A percentile compares a stretch with the other conserved stretches of the same genome.
These are phyloP conservation scores for Plectrocnemia conspersa DNA, from an alignment of 1,140 invertebrate species.

Conservation along the genomic window DNA sequence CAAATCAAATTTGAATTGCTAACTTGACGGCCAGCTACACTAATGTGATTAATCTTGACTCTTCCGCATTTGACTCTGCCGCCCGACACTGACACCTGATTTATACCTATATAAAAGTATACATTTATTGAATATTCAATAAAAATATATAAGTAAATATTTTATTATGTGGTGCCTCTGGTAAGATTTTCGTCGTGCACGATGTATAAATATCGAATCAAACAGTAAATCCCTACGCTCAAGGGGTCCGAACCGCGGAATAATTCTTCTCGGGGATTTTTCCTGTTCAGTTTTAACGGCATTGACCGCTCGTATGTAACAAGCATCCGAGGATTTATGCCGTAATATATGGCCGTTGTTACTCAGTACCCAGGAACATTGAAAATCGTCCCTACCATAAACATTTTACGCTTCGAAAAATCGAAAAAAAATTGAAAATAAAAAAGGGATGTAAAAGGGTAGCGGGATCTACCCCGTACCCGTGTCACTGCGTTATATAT, in stretches of 20 bases:
- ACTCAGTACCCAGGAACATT: conserved; percentile 33
- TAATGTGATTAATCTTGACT: too few relatives aligned
- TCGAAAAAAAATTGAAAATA: conserved; percentile 35
- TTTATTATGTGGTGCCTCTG: too few relatives aligned
- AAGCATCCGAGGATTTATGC: conserved; percentile 35
- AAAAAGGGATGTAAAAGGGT: conserved; percentile 29
- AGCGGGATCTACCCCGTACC: conserved; percentile 17
- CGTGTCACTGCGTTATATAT: conserved; percentile 22
- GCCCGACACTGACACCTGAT: too few relatives aligned
- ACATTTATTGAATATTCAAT: too few relatives aligned
- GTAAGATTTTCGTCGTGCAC: conserved; percentile 16
- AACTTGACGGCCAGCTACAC: too few relatives aligned
- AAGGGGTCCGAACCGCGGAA: too few relatives aligned
- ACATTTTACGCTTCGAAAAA: conserved; percentile 34
- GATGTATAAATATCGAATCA: too few relatives aligned
- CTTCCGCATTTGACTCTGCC: too few relatives aligned
- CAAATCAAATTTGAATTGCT: too few relatives aligned
- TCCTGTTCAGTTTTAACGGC: conserved; percentile 18
- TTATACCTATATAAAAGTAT: too few relatives aligned
- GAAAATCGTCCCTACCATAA: conserved; percentile 36
- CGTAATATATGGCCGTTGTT: conserved; percentile 34
- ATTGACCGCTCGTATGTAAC: conserved; percentile 32
- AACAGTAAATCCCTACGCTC: too few relatives aligned
- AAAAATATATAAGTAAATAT: too few relatives aligned
- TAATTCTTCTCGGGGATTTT: conserved; percentile 9